Base-by-base conservation (phyloP, 2,888 invertebrate genomes). In the Erebia epiphron region DNA sequence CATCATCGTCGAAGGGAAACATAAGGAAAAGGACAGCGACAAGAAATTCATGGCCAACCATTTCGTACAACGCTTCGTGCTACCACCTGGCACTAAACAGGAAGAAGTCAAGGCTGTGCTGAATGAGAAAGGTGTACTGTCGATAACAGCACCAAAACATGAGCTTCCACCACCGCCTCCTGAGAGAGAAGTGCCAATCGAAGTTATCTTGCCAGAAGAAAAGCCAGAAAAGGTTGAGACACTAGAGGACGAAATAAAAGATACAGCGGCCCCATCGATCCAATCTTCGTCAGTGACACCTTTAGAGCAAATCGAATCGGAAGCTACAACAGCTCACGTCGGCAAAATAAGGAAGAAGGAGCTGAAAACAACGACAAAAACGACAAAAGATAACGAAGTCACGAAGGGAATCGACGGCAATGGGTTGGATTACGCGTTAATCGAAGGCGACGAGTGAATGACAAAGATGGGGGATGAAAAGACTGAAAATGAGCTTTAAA, bases 321-420 rank as follows among this genome's bases (percentile, higher is more conserved):
- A 90, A 75, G 88, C 89, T 1, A 90, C 91, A 2, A 89, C 90
- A 0, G 35, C 35, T 35, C 89, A 91, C 72, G 83, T 87, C 1
- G 92, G 93, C 0, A 93, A 92, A 77, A 92, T 90, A n/a, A 83
- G 92, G 67, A 93, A 93, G 82, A 93, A 93, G 79, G 93, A 92
- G 26, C 76, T 93, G 21, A 93, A 92, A 69, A 84, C 86, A 2
- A 84, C 85, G 2, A 83, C 84, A 2, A 91, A 92, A 76, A 83
- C 84, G 2, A 75, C 85, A 2, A 90, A 90, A 70, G 91, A 91
- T 72, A 93, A 93, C 71, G 92, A 92, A 82, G 92, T 92, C 16
- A 83, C 87, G 0, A 92, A 92, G 75, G 87, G 86, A 2, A 77
- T 83, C 0, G 89, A 91, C 1, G 84, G 79, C 1, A 92, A 92